These are phyloP conservation scores for Lerista edwardsae DNA, from an alignment of 2,797 vertebrate genomes.

Conservation along the genomic window DNA sequence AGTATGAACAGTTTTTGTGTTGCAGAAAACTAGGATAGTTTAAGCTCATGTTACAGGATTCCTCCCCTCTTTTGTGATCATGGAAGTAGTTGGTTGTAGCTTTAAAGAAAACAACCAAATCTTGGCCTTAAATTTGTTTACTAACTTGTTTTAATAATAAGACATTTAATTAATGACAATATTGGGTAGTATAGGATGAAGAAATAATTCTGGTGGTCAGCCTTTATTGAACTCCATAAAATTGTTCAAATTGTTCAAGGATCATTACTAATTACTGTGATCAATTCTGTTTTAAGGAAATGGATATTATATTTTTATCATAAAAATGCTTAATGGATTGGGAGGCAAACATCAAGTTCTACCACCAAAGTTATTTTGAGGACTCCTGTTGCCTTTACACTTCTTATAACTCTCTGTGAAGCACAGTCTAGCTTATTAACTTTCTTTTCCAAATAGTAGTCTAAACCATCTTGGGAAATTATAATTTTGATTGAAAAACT, in stretches of 20 bases:
- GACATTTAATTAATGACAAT: conserved; percentile 24
- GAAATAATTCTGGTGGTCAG: not conserved
- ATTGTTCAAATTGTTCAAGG: conserved; percentile 5
- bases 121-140: not conserved
- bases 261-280: conserved; percentile 4
- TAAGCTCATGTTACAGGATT: not conserved
- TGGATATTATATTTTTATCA: not conserved
- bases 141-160: not conserved
- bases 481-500: not conserved
- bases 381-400: not conserved
- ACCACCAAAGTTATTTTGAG: conserved; percentile 4
- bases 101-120: not conserved
- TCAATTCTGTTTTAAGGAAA: conserved; percentile 5
- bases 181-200: not conserved
- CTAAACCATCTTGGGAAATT: not conserved
- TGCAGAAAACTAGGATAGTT: not conserved
- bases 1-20: too few species aligned
- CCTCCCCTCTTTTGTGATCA: not conserved
- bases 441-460: not conserved
- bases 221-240: not conserved
- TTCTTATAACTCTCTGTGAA: not conserved
- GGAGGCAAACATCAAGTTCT: not conserved
- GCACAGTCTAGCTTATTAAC: not conserved
- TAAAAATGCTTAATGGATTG: conserved; percentile 6
- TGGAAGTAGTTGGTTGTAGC: not conserved